Conservation (phyloP, 2,888 invertebrate species). For the Apamea crenata region DNA sequence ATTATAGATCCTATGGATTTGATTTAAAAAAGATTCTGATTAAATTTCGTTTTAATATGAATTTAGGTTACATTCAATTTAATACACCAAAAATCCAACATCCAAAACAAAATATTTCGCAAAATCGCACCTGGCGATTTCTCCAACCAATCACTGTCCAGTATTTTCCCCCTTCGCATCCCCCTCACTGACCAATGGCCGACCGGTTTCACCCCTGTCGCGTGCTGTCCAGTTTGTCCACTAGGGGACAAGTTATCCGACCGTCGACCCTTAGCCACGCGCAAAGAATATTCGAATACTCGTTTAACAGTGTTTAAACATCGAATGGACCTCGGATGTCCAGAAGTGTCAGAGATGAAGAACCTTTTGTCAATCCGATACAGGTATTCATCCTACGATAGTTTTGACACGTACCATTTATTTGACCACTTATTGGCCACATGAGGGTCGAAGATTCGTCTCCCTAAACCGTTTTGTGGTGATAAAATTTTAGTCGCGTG, state of each 20-base stretch:
- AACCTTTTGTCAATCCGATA: slow-evolving; percentile 81
- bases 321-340: slow-evolving; percentile 88
- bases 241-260: slow-evolving; percentile 58
- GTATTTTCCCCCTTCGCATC: slow-evolving; percentile 55
- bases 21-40: not conserved
- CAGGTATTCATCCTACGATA: slow-evolving; percentile 83
- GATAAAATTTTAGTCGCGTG: slow-evolving; percentile 80
- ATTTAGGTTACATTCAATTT: not conserved
- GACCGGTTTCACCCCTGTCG: slow-evolving; percentile 83
- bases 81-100: not conserved
- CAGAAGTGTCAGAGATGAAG: slow-evolving; percentile 80
- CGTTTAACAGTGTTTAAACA: slow-evolving; percentile 80
- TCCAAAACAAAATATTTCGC: slow-evolving; percentile 34
- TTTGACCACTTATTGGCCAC: slow-evolving; percentile 86
- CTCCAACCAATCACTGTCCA: slow-evolving; percentile 74
- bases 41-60: not conserved
- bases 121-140: slow-evolving; percentile 82
- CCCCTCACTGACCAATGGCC: slow-evolving; percentile 84
- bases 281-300: slow-evolving; percentile 70
- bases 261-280: slow-evolving; percentile 70
- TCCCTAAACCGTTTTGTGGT: slow-evolving; percentile 82
- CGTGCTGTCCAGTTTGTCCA: slow-evolving; percentile 79
- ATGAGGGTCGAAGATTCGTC: slow-evolving; percentile 83
- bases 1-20: not conserved
- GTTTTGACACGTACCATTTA: slow-evolving; percentile 85